Percentiles rank a stretch among this genome's conserved stretches.
phyloP scores from a whole-genome alignment of 2,113 vertebrate species.

The Solenodon paradoxus region DNA sequence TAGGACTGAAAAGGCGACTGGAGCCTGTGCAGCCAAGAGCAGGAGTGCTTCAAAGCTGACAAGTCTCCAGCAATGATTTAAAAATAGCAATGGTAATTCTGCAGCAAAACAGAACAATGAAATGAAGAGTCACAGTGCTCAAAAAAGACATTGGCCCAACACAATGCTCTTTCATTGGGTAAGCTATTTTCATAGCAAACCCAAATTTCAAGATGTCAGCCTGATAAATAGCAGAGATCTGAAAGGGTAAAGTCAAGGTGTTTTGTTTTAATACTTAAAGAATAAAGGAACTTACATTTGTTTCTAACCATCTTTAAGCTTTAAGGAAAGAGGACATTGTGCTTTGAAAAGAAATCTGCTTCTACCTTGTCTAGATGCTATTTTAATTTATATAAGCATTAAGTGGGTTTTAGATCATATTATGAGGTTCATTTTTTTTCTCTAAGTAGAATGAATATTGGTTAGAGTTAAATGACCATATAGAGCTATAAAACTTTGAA shows the following conservation, averaged over 20 bases:
- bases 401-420: conserved; percentile 38
- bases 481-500: conserved; percentile 52
- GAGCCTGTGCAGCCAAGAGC: conserved; percentile 48
- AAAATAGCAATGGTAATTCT: conserved; percentile 77
- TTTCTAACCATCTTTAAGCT: conserved; percentile 58
- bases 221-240: conserved; percentile 74
- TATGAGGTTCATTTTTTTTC: conserved; percentile 13
- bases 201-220: conserved; percentile 72
- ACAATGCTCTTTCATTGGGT: conserved; percentile 50
- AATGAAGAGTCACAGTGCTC: conserved; percentile 53
- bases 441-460: conserved; percentile 22
- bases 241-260: conserved; percentile 71
- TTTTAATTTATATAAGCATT: conserved; percentile 44
- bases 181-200: conserved; percentile 74
- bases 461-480: conserved; percentile 45
- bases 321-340: conserved; percentile 17
- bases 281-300: not conserved
- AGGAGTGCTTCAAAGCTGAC: conserved; percentile 65
- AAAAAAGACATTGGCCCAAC: conserved; percentile 60
- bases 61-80: conserved; percentile 67
- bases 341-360: conserved; percentile 11
- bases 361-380: not conserved
- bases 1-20: conserved; percentile 46
- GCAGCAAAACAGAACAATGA: conserved; percentile 72
- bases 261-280: conserved; percentile 59